Conservation (phyloP, 2,113 vertebrate species). For the Pitta sordida region DNA sequence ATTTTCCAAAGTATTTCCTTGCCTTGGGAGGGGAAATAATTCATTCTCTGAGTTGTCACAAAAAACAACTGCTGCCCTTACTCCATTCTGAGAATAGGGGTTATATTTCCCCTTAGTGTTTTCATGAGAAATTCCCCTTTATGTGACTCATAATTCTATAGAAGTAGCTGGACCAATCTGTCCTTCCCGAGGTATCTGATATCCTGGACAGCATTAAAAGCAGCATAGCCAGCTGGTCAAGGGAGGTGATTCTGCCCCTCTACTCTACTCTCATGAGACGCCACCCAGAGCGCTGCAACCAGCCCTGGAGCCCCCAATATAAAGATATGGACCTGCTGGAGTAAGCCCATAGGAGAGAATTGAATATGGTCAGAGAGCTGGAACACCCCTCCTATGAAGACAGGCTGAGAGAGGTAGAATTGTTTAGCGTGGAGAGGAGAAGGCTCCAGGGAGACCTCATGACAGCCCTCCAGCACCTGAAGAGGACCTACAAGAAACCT, state of each 20-base stretch:
- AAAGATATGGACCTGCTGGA: neutral
- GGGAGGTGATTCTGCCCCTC: neutral
- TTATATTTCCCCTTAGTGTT: neutral
- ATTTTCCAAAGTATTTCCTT: neutral
- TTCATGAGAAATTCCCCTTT: neutral
- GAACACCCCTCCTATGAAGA: neutral
- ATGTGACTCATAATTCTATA: neutral
- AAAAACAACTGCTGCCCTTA: neutral
- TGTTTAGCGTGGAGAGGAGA: neutral
- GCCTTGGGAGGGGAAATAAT: neutral
- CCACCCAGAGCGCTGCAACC: neutral
- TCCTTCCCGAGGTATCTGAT: neutral
- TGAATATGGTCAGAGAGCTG: neutral
- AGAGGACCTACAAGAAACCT: neutral
- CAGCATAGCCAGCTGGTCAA: neutral
- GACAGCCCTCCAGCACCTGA: neutral
- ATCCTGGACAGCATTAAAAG: neutral
- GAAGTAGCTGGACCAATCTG: neutral
- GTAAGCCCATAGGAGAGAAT: neutral
- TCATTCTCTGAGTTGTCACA: neutral
- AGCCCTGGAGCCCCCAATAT: rapidly evolving
- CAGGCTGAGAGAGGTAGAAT: neutral
- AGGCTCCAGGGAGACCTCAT: neutral
- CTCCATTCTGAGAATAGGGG: neutral
- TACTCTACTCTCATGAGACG: neutral